These are phyloP conservation scores for Paedocypris micromegethes DNA, from an alignment of 2,797 vertebrate species.

Conservation along the genomic window DNA sequence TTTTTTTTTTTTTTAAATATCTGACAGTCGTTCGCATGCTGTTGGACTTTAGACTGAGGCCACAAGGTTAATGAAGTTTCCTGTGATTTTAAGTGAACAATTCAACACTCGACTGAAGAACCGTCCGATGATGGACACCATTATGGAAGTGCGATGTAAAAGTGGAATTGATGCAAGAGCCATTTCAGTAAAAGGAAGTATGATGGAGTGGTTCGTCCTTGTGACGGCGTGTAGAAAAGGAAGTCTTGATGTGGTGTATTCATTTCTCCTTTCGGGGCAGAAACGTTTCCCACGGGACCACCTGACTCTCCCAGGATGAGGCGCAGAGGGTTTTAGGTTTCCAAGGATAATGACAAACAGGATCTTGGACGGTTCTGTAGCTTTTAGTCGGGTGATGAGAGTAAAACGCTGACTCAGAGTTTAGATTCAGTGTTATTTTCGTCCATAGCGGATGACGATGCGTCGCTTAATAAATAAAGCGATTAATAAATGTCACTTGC, in stretches of 20 bases:
- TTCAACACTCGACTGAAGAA: too few species aligned
- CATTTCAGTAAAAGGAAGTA: constrained; percentile 46
- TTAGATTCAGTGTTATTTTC: constrained; percentile 18
- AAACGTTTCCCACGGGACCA: constrained; percentile 59
- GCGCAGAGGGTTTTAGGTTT: constrained; percentile 59
- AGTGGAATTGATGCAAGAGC: constrained; percentile 22
- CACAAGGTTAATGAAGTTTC: too few species aligned
- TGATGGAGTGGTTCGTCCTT: constrained; percentile 42
- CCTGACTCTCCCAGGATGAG: constrained; percentile 63
- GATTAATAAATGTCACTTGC: constrained; percentile 25
- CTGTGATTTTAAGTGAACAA: too few species aligned
- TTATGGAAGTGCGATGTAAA: not conserved
- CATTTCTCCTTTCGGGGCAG: constrained; percentile 72
- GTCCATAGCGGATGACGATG: constrained; percentile 20
- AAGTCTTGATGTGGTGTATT: constrained; percentile 60
- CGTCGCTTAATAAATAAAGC: constrained; percentile 25
- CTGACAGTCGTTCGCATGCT: too few species aligned
- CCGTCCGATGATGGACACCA: too few species aligned
- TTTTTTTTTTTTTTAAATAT: too few species aligned
- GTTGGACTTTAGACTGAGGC: too few species aligned
- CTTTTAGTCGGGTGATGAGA: constrained; percentile 23
- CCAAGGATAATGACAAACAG: constrained; percentile 46
- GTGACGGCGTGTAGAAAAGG: constrained; percentile 32
- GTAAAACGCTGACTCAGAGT: constrained; percentile 31
- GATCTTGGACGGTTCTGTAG: constrained; percentile 42